Percentiles rank a stretch among this genome's conserved stretches.
Conservation (phyloP, 2,888 invertebrate genomes). For the Troides aeacus region DNA sequence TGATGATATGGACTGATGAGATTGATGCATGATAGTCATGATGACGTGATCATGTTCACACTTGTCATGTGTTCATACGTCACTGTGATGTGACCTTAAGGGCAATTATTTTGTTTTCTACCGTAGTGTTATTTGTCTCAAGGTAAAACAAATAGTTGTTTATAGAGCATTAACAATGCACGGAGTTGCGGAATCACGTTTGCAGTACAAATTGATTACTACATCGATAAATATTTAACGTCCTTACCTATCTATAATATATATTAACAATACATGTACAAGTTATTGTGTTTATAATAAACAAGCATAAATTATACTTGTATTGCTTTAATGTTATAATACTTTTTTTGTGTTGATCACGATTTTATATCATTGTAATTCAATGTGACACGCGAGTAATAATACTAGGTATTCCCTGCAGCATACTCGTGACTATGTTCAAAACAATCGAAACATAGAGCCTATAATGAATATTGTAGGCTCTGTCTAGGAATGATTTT, state of each 20-base stretch:
- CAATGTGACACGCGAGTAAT: no score
- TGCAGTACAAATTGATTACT: slow-evolving; percentile 15
- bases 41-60: background rate
- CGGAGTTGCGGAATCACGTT: slow-evolving; percentile 14
- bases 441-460: no score
- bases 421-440: no score
- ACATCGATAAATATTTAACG: slow-evolving; percentile 15
- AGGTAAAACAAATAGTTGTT: slow-evolving; percentile 16
- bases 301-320: background rate
- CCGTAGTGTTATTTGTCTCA: background rate
- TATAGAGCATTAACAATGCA: slow-evolving; percentile 16
- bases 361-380: background rate
- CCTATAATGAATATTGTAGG: no score
- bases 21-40: background rate
- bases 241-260: slow-evolving; percentile 4
- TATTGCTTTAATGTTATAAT: no score
- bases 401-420: no score
- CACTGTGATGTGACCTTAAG: background rate
- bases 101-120: slow-evolving; percentile 10
- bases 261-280: background rate
- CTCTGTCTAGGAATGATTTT: background rate
- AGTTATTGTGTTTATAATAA: background rate
- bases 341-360: background rate
- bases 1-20: no score
- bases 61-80: background rate